Evolutionary conservation across 1,140 invertebrate genomes (phyloP), one percentile per base, ranked within the genome.

Genomic region (Lepeophtheirus salmonis): DNA sequence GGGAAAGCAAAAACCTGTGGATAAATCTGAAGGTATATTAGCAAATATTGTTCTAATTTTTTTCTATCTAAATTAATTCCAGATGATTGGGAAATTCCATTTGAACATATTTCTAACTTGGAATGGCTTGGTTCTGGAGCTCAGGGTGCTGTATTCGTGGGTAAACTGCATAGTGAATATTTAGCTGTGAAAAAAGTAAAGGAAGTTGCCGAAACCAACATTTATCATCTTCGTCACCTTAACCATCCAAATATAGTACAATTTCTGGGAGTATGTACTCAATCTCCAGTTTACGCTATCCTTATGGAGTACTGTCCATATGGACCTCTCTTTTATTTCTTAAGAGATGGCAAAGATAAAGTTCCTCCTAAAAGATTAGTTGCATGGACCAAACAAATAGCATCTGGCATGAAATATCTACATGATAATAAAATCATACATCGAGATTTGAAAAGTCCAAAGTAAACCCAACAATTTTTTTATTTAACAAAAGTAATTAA

Each of bases 281-380:
- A 90, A 68, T 79, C 86, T n/a, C 90, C 89, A 2, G 86, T 83
- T 67, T 95, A 84, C 69, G 95, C 90, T 71, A 88, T 98, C 65
- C 81, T 97, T 17, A 98, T 98, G 94, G 94, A 97, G 70, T 97
- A 82, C 72, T 97, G 94, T 70, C 88, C 89, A 1, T 87, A 88
- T 69, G 94, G 94, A 12, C 85, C 89, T 26, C 75, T 98, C 16
- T 95, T 91, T 68, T 86, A 94, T 68, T 78, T 94, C 64, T 75
- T 97, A 3, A 80, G 82, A 66, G 83, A 83, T 59, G 81, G 83
- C 60, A 78, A 84, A 66, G 72, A 78, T 63, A 24, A 30, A 41
- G 83, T 97, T 65, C 81, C 86, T 50, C 90, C 89, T 6, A 75
- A 77, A 30, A 79, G 84, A 68, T 78, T 96, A 30, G 79, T 91